phyloP scores from a whole-genome alignment of 1,140 invertebrate genomes.

The Ericerus pela region DNA sequence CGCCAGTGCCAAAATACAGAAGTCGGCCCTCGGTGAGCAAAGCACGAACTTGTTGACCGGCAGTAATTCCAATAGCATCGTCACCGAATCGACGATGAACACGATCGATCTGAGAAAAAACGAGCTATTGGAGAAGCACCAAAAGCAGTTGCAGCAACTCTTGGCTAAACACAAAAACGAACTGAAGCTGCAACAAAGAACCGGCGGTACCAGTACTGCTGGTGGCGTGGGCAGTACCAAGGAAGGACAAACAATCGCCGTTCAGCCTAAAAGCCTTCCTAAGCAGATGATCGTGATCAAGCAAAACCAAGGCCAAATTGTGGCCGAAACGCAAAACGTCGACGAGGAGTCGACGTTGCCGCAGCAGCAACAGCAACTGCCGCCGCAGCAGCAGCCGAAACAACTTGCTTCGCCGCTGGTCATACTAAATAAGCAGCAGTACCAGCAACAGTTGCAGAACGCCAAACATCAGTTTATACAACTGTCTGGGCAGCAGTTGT shows the following conservation, averaged over 20 bases:
- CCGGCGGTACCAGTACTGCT: not conserved
- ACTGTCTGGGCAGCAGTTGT: not conserved
- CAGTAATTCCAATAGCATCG: not conserved
- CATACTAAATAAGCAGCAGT: slow-evolving; percentile 1
- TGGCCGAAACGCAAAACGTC: slow-evolving; percentile 4
- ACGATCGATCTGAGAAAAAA: not conserved
- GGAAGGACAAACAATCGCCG: too few species aligned
- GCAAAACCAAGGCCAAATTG: slow-evolving; percentile 4
- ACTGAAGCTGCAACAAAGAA: not conserved
- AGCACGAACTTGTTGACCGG: not conserved
- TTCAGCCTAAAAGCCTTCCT: not conserved
- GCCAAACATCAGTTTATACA: not conserved
- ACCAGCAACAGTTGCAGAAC: not conserved
- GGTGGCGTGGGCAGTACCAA: too few species aligned
- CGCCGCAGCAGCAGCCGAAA: not conserved
- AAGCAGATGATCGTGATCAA: slow-evolving; percentile 4
- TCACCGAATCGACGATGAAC: not conserved
- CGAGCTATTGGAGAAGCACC: not conserved
- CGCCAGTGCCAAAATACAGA: not conserved
- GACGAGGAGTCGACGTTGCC: not conserved
- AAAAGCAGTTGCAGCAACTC: not conserved
- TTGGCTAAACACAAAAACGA: slow-evolving; percentile 3
- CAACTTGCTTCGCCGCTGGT: not conserved
- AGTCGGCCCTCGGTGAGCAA: too few species aligned
- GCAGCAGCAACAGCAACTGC: not conserved